Conservation (phyloP, 2,888 invertebrate genomes). For the Chelonus formosanus region DNA sequence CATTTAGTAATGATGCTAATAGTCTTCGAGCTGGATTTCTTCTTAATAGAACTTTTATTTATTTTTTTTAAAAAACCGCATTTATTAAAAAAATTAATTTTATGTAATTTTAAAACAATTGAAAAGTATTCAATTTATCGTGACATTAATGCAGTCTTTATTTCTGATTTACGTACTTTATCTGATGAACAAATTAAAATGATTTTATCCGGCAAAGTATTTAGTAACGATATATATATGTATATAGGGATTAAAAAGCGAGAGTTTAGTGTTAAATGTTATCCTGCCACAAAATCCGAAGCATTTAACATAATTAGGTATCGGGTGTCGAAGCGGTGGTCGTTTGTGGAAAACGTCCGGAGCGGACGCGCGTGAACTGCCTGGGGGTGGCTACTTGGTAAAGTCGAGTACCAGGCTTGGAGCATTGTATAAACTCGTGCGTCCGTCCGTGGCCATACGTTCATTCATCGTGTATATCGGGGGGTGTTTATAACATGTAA, state of each 20-base stretch:
- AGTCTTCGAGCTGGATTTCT: no score
- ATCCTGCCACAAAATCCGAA: constrained; percentile 62
- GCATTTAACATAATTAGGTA: constrained; percentile 65
- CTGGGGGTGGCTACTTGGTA: constrained; percentile 5
- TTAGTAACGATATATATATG: background rate
- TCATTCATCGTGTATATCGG: constrained; percentile 18
- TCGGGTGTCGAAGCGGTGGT: constrained; percentile 54
- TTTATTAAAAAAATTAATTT: no score
- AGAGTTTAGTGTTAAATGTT: constrained; percentile 47
- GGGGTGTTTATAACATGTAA: constrained; percentile 20
- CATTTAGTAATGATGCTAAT: no score
- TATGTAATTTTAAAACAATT: no score
- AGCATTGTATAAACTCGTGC: constrained; percentile 23
- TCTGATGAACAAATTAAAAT: no score
- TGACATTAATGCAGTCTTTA: no score
- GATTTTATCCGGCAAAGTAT: background rate
- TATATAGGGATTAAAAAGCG: constrained; percentile 13
- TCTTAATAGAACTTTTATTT: no score
- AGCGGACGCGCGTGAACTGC: constrained; percentile 14
- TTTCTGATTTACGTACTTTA: no score
- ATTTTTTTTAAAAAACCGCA: no score
- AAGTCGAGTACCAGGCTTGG: background rate
- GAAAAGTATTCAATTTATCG: no score
- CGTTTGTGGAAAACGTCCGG: constrained; percentile 26
- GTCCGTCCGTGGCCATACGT: constrained; percentile 17